These are phyloP conservation scores for Laterallus jamaicensis DNA, from an alignment of 2,113 vertebrate genomes.

Conservation along the genomic window DNA sequence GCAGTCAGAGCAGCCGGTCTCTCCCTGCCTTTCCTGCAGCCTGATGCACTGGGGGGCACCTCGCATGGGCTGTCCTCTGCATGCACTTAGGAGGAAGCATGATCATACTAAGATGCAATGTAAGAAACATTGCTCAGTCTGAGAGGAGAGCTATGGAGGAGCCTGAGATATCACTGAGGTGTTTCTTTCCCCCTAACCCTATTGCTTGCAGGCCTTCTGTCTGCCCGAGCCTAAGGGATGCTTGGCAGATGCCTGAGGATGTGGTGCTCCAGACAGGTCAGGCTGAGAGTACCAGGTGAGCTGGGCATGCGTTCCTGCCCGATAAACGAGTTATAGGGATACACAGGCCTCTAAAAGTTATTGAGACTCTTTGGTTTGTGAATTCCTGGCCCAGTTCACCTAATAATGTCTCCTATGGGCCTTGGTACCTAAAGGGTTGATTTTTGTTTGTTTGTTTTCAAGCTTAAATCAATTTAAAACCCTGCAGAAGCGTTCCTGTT, in stretches of 20 bases:
- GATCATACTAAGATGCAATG: accelerated
- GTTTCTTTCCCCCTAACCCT: not conserved
- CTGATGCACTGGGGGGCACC: not conserved
- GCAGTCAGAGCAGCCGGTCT: accelerated
- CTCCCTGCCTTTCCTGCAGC: not conserved
- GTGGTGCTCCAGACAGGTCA: not conserved
- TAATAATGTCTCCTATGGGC: not conserved
- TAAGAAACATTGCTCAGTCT: not conserved
- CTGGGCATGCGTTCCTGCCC: not conserved
- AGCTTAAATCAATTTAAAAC: not conserved
- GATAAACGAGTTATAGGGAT: not conserved
- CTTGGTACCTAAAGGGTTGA: not conserved
- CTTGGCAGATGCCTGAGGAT: not conserved
- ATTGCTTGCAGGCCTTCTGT: not conserved
- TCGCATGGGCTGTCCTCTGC: not conserved
- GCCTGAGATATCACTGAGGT: not conserved
- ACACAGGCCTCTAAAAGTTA: not conserved
- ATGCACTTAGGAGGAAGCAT: not conserved
- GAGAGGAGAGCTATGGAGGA: not conserved
- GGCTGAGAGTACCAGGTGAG: not conserved
- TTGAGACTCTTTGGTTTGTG: not conserved
- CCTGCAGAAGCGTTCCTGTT: not conserved
- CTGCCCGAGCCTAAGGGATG: not conserved
- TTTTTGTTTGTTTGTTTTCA: not conserved
- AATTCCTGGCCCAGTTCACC: not conserved